Evolutionary conservation across 2,888 invertebrate species (phyloP).

Genomic region (Lasioglossum oenotherae): DNA sequence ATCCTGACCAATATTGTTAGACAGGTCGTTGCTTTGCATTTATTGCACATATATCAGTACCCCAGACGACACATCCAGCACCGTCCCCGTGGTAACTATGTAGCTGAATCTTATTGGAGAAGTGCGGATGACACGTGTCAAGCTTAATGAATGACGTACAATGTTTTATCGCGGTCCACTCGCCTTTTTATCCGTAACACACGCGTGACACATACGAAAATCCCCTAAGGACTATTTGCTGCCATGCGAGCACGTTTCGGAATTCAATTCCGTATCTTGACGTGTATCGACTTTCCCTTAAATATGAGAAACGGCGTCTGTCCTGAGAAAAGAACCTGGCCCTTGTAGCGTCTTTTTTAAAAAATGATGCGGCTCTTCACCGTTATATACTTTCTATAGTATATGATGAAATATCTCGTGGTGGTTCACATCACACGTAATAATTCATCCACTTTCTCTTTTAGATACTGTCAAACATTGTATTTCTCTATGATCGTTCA

Average conservation of each 20-base stretch:
- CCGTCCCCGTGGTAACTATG: neutral
- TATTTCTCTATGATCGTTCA: no score
- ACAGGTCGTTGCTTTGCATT: neutral
- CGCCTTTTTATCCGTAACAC: neutral
- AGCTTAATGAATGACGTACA: neutral
- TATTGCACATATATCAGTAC: conserved; percentile 9
- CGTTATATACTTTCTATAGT: neutral
- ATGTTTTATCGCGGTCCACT: neutral
- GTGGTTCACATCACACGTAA: neutral
- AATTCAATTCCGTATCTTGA: neutral
- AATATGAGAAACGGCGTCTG: neutral
- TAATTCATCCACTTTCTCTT: no score
- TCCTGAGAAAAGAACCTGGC: neutral
- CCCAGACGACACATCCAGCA: neutral
- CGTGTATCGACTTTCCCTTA: neutral
- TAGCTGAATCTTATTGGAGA: neutral
- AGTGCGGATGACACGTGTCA: neutral
- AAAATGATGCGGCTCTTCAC: neutral
- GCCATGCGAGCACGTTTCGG: neutral
- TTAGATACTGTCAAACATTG: neutral
- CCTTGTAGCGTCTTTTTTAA: neutral
- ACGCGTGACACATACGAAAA: neutral
- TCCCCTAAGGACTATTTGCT: neutral
- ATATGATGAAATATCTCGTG: neutral
- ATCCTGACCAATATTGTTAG: neutral